Evolutionary conservation across 2,888 invertebrate genomes (phyloP), one percentile per base, ranked within the genome.

Genomic region (Nomada lathburiana): DNA sequence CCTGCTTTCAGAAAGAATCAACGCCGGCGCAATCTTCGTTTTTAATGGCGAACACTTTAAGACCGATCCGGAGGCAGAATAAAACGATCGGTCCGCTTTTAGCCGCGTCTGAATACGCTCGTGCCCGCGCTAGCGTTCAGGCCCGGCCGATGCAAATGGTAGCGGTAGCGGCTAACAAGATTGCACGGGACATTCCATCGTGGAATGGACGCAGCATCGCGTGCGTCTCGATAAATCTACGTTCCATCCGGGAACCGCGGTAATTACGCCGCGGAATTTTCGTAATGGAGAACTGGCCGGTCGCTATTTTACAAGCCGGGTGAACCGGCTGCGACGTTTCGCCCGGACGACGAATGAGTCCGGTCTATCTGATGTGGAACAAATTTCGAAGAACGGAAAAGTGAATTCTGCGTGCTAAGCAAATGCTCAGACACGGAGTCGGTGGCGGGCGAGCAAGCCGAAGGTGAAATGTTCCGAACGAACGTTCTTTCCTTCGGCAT

Each of bases 141-240:
- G 57, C 78, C 36, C 71, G 77, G 62, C 80, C 80, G 83, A 86
- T 86, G 86, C 89, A 88, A 83, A 86, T 86, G 80, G 71, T 44
- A n/a, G 62, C 69, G 81, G 85, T 81, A 84, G 80, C 82, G 82
- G 85, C 88, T 89, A 91, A 91, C 89, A 89, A 90, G 90, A 89
- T 90, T 87, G 89, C 88, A 50, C 63, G 47, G 83, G 88, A 86
- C 85, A 87, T 86, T 89, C 83, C 82, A 73, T 71, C 80, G 77
- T 65, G 72, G 72, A 82, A 74, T 79, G 76, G 80, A 84, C 67
- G 82, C 76, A 36, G 65, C 79, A 62, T 77, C 71, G 79, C 74
- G 50, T 68, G 67, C 63, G 75, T 73, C 81, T 80, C 88, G 90
- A 90, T 91, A 91, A 91, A 91, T 90, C 89, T 86, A 88, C 88